Conservation (phyloP, 2,797 vertebrate genomes). For the Heliangelus exortis region DNA sequence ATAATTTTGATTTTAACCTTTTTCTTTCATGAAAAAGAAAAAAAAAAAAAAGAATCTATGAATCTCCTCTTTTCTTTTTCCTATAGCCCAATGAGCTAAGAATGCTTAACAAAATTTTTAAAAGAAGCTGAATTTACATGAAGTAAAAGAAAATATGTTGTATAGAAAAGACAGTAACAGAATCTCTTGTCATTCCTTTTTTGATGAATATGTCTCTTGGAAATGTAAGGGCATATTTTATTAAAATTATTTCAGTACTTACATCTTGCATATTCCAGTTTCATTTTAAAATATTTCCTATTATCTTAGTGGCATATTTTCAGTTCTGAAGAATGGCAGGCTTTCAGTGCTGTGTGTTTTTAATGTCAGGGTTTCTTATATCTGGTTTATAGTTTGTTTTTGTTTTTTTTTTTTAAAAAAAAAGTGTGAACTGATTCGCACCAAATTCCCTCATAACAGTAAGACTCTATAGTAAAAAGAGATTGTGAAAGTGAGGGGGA, state of each 20-base stretch:
- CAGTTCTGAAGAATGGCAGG: not conserved
- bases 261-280: not conserved
- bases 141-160: constrained; percentile 2
- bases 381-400: not conserved
- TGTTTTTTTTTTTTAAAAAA: not conserved
- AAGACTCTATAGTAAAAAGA: constrained; percentile 11
- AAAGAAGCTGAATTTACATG: not conserved
- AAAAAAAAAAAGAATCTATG: not conserved
- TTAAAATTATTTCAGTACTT: constrained; percentile 3
- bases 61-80: not conserved
- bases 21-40: not conserved
- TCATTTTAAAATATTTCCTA: not conserved
- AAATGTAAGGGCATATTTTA: constrained; percentile 13
- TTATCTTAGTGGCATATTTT: not conserved
- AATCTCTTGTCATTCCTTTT: not conserved
- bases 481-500: not conserved
- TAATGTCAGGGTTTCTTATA: not conserved
- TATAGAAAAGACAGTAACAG: not conserved
- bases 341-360: not conserved
- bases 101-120: not conserved
- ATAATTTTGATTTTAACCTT: not conserved
- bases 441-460: constrained; percentile 15
- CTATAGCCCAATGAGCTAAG: not conserved
- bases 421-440: constrained; percentile 34
- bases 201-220: not conserved